Conservation (phyloP, 2,113 vertebrate species). For the Chloebia gouldiae region DNA sequence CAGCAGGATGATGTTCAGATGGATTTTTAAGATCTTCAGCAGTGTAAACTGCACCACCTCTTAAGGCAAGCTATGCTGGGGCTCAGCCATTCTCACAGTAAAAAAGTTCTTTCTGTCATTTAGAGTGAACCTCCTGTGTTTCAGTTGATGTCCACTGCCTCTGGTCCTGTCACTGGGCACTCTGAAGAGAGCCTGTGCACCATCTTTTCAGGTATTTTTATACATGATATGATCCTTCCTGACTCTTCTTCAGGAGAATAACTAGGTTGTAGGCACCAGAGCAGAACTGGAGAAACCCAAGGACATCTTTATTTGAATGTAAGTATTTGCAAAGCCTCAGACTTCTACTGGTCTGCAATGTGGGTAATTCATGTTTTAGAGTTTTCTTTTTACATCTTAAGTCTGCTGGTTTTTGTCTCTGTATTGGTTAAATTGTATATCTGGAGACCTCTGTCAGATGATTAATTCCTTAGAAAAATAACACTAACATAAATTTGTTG, state of each 20-base stretch:
- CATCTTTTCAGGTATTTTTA: neutral
- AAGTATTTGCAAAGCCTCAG: neutral
- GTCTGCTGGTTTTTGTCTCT: neutral
- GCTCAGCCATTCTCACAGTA: neutral
- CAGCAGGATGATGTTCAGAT: neutral
- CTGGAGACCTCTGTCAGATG: neutral
- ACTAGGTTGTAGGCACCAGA: neutral
- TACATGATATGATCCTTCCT: no score
- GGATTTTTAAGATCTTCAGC: neutral
- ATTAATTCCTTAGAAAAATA: neutral
- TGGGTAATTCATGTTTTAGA: neutral
- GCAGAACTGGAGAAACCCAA: neutral
- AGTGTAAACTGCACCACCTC: neutral
- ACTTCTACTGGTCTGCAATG: neutral
- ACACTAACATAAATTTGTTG: neutral
- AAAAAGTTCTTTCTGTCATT: neutral
- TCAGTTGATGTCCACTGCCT: neutral
- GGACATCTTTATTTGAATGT: neutral
- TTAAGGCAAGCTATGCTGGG: neutral
- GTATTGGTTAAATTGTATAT: neutral
- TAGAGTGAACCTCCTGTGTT: neutral
- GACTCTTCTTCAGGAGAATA: neutral
- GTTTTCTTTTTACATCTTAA: neutral
- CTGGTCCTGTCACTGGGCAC: neutral
- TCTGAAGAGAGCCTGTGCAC: neutral